Evolutionary conservation across 2,113 vertebrate genomes (phyloP).

Genomic region (Prochilodus magdalenae): DNA sequence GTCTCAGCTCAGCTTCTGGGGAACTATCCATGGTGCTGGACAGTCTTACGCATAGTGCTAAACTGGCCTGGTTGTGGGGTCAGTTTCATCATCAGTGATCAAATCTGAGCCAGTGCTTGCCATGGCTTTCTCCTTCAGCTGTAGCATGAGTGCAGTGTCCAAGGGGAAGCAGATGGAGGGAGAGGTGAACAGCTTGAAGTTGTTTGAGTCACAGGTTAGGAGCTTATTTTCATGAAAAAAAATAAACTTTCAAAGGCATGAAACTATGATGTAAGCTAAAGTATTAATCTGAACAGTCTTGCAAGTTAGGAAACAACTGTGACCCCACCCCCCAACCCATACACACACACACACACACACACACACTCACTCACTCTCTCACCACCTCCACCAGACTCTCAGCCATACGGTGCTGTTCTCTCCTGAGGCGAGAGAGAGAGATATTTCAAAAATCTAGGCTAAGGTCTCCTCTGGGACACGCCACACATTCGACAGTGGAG

Average conservation of each 20-base stretch:
- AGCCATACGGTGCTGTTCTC: constrained; percentile 36
- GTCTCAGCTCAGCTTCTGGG: no score
- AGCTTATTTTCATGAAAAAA: no score
- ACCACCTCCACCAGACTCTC: constrained; percentile 45
- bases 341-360: neutral
- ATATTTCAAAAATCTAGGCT: constrained; percentile 64
- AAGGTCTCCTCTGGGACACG: constrained; percentile 61
- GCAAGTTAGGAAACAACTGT: constrained; percentile 17
- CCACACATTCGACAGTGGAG: constrained; percentile 57
- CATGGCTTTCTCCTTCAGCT: no score
- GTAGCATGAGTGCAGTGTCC: no score
- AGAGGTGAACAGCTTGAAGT: no score
- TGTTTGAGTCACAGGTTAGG: no score
- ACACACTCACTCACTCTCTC: neutral
- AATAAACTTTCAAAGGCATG: neutral
- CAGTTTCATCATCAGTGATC: neutral
- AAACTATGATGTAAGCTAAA: constrained; percentile 15
- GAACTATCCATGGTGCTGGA: constrained; percentile 6
- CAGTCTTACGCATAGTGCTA: neutral
- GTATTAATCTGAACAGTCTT: neutral
- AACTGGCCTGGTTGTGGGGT: neutral
- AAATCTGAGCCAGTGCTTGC: neutral
- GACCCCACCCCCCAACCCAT: neutral
- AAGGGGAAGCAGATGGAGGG: no score
- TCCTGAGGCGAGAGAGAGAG: constrained; percentile 37